Percentiles rank a stretch among this genome's conserved stretches.
Conservation (phyloP, 2,888 invertebrate species). For the Luperina testacea region DNA sequence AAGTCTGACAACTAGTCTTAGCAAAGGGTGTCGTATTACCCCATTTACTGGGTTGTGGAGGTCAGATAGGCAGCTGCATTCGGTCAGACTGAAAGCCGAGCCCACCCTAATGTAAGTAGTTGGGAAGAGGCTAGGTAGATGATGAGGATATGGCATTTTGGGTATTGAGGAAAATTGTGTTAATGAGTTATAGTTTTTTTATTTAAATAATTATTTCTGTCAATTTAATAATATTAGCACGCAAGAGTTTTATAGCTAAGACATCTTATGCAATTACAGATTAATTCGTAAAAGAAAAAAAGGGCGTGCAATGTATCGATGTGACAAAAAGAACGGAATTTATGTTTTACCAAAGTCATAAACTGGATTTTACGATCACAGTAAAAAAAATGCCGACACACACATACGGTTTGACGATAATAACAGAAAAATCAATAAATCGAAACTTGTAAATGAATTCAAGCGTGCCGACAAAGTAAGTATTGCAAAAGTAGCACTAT, state of each 20-base stretch:
- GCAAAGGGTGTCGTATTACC: not conserved
- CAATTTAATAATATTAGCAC: not conserved
- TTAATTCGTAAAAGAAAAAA: not conserved
- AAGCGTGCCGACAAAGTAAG: constrained; percentile 87
- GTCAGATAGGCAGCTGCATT: not conserved
- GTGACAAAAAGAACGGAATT: constrained; percentile 17
- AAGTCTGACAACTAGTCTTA: not conserved
- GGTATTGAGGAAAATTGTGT: no score
- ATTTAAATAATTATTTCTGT: not conserved
- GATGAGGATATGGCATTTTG: not conserved
- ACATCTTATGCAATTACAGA: not conserved
- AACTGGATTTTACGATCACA: constrained; percentile 45
- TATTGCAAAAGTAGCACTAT: constrained; percentile 76
- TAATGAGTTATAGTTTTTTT: not conserved
- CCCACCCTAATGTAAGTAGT: not conserved
- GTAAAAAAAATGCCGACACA: constrained; percentile 50
- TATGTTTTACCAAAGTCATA: constrained; percentile 46
- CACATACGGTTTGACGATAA: constrained; percentile 33
- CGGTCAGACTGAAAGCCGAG: not conserved
- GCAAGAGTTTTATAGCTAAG: no score
- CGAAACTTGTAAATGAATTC: constrained; percentile 74
- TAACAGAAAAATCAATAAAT: constrained; percentile 84
- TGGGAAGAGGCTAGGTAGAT: not conserved
- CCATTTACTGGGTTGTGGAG: not conserved
- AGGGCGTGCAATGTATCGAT: constrained; percentile 5